These are phyloP conservation scores for Chorisops tibialis DNA, from an alignment of 2,888 invertebrate species.

Conservation along the genomic window DNA sequence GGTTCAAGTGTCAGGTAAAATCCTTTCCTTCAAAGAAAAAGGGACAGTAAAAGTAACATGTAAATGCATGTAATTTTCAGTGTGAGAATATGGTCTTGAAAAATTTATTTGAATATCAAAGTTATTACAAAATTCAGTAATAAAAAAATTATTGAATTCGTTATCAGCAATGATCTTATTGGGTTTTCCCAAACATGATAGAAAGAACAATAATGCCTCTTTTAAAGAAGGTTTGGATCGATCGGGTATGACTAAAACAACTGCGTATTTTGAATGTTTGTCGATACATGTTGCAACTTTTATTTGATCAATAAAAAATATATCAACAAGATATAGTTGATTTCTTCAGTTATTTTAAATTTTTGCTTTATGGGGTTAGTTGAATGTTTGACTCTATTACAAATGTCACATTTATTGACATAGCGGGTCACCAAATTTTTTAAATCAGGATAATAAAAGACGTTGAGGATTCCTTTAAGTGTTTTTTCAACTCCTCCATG, in stretches of 20 bases:
- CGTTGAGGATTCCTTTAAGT: no score
- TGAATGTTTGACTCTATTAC: no score
- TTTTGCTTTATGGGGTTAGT: no score
- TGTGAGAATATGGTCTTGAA: constrained; percentile 3
- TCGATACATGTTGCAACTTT: constrained; percentile 10
- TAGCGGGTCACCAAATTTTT: no score
- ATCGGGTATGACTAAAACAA: neutral
- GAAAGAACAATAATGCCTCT: constrained; percentile 1
- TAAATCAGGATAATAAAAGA: no score
- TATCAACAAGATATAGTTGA: neutral
- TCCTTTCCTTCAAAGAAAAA: no score
- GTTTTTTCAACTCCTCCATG: no score
- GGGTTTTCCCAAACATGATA: constrained; percentile 9
- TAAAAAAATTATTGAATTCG: constrained; percentile 7
- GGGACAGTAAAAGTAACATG: no score
- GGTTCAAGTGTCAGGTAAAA: no score
- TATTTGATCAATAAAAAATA: no score
- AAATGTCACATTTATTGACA: no score
- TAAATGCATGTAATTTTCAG: no score
- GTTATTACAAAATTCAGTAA: neutral
- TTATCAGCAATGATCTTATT: constrained; percentile 6
- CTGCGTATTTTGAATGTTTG: constrained; percentile 1
- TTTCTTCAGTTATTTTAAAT: constrained; percentile 2
- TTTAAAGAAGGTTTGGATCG: constrained; percentile 1
- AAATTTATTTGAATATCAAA: constrained; percentile 5